Percentiles rank a stretch among this genome's conserved stretches.
These are phyloP conservation scores for Belgica antarctica DNA, from an alignment of 2,888 invertebrate genomes.

Conservation along the genomic window DNA sequence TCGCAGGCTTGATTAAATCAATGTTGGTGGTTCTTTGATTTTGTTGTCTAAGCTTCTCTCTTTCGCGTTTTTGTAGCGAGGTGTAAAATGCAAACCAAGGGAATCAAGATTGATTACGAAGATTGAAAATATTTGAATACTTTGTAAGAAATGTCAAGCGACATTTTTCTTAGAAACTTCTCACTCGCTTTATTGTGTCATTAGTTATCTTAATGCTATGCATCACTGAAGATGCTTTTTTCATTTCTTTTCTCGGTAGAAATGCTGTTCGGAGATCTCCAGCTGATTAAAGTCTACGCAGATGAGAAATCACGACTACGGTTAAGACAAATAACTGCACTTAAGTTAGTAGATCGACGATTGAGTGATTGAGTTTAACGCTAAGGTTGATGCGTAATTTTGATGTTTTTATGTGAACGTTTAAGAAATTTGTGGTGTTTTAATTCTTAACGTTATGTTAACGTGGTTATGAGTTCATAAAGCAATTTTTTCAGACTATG, in stretches of 20 bases:
- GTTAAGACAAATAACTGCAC: too few relatives aligned
- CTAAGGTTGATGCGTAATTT: too few relatives aligned
- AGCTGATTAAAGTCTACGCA: too few relatives aligned
- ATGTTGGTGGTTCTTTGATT: conserved; percentile 36
- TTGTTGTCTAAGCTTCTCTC: neutral
- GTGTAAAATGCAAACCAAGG: conserved; percentile 9
- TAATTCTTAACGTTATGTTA: too few relatives aligned
- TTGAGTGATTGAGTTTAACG: too few relatives aligned
- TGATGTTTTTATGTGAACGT: too few relatives aligned
- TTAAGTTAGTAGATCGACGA: too few relatives aligned
- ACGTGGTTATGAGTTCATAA: too few relatives aligned
- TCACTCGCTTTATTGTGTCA: conserved; percentile 14
- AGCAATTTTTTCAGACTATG: too few relatives aligned
- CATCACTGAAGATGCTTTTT: conserved; percentile 11
- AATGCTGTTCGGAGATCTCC: neutral
- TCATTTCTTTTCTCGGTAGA: too few relatives aligned
- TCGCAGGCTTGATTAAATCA: conserved; percentile 38
- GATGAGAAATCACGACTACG: too few relatives aligned
- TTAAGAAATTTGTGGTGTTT: too few relatives aligned
- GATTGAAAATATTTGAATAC: neutral
- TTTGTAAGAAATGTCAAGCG: neutral
- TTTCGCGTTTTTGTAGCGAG: neutral
- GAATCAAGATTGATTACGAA: conserved; percentile 11
- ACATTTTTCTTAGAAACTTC: conserved; percentile 12
- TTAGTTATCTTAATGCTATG: conserved; percentile 21